A percentile compares a stretch with the other conserved stretches of the same genome.
Evolutionary conservation across 2,888 invertebrate species (phyloP).

Genomic region (Anagyrus pseudococci): DNA sequence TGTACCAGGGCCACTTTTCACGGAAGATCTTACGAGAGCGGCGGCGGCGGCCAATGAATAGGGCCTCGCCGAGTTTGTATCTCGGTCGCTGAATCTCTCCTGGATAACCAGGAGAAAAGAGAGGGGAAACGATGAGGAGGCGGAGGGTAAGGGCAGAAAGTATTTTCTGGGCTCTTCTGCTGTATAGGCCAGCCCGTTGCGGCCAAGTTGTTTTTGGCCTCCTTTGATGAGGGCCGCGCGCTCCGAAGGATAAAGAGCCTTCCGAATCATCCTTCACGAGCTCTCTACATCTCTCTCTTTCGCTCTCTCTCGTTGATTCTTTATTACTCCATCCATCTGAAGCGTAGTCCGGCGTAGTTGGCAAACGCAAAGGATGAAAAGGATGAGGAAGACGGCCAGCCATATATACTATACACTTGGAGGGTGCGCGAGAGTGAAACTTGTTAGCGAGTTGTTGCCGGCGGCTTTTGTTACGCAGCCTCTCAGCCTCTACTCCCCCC

Average conservation of each 20-base stretch:
- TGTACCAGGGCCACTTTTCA: slow-evolving; percentile 19
- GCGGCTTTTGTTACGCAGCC: neutral
- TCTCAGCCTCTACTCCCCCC: neutral
- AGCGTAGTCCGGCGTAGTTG: no score
- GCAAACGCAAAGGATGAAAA: neutral
- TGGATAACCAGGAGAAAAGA: neutral
- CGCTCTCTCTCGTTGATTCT: no score
- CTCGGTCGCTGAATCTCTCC: slow-evolving; percentile 1
- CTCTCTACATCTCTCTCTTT: no score
- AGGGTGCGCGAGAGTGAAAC: slow-evolving; percentile 4
- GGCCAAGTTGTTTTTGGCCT: slow-evolving; percentile 17
- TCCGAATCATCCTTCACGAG: no score
- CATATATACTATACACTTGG: neutral
- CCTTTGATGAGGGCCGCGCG: slow-evolving; percentile 15
- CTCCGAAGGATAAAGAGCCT: no score
- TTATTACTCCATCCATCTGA: no score
- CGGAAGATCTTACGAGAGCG: slow-evolving; percentile 6
- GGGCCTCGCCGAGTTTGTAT: neutral
- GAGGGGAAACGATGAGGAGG: neutral
- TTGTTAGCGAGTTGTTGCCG: slow-evolving; percentile 17
- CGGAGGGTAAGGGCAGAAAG: no score
- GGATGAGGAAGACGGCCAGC: neutral
- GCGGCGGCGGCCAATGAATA: slow-evolving; percentile 11
- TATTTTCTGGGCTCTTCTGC: no score
- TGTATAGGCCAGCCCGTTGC: neutral